Evolutionary conservation across 2,888 invertebrate genomes (phyloP).

Genomic region (Nomada hirtipes): DNA sequence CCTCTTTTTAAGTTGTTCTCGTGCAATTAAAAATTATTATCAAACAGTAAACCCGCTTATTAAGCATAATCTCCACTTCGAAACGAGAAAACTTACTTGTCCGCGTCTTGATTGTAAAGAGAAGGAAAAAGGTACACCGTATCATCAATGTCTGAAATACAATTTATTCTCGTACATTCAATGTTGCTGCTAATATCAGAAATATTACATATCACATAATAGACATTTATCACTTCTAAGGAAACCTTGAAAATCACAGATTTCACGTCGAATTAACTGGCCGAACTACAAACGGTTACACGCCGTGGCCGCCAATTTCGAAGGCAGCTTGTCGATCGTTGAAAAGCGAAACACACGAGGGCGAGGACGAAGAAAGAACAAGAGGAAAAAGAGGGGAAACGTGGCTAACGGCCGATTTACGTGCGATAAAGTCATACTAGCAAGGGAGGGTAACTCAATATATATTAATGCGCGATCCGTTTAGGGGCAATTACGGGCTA

Average conservation of each 20-base stretch:
- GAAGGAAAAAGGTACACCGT: too few relatives aligned
- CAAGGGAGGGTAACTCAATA: conserved; percentile 40
- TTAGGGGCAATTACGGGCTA: conserved; percentile 57
- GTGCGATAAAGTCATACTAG: conserved; percentile 51
- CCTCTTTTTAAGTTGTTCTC: too few relatives aligned
- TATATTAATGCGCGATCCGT: conserved; percentile 56
- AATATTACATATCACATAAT: not conserved
- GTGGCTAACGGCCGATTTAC: conserved; percentile 51
- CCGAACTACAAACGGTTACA: conserved; percentile 34
- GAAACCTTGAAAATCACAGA: not conserved
- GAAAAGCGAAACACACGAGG: conserved; percentile 10
- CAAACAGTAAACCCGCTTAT: too few relatives aligned
- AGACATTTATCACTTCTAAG: not conserved
- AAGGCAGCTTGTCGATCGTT: conserved; percentile 31
- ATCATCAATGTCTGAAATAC: too few relatives aligned
- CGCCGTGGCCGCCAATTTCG: conserved; percentile 34
- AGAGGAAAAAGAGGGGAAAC: not conserved
- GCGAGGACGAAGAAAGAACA: not conserved
- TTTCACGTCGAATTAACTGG: conserved; percentile 24
- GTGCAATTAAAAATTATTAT: too few relatives aligned
- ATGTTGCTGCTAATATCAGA: too few relatives aligned
- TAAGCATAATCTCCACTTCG: too few relatives aligned
- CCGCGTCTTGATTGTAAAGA: too few relatives aligned
- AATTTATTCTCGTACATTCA: too few relatives aligned
- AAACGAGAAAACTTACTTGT: too few relatives aligned